A percentile compares a stretch with the other conserved stretches of the same genome.
These are phyloP conservation scores for Pipa parva DNA, from an alignment of 2,113 vertebrate genomes.

Conservation along the genomic window DNA sequence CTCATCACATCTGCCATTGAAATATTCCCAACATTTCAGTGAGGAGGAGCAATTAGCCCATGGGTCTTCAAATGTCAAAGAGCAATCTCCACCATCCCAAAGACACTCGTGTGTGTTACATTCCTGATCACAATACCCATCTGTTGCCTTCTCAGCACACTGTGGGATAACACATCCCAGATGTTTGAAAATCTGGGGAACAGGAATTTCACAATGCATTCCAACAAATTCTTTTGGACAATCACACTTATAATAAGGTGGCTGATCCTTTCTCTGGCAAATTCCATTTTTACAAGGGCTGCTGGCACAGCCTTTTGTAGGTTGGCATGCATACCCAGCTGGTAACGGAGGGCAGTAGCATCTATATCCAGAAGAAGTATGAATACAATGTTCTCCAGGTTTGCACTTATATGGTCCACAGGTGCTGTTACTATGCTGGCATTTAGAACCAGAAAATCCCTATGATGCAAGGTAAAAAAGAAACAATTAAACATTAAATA, in stretches of 20 bases:
- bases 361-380: conserved; percentile 54
- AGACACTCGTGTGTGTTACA: conserved; percentile 49
- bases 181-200: not conserved
- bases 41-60: conserved; percentile 78
- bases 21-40: conserved; percentile 77
- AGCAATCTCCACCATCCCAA: conserved; percentile 57
- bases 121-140: conserved; percentile 46
- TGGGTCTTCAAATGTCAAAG: conserved; percentile 62
- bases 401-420: conserved; percentile 72
- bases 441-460: conserved; percentile 81
- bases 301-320: conserved; percentile 57
- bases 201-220: conserved; percentile 60
- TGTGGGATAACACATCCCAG: conserved; percentile 40
- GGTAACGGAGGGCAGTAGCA: conserved; percentile 75
- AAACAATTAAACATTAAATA: accelerated
- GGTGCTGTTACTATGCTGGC: conserved; percentile 70
- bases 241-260: conserved; percentile 68
- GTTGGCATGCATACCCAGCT: conserved; percentile 68
- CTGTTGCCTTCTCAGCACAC: conserved; percentile 44
- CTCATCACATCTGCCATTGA: conserved; percentile 78
- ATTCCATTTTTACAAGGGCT: conserved; percentile 72
- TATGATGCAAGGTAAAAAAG: conserved; percentile 15
- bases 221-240: conserved; percentile 67
- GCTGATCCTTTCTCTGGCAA: conserved; percentile 64
- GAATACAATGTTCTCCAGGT: conserved; percentile 74